phyloP scores from a whole-genome alignment of 2,888 invertebrate species.

The Agapetus fuscipes region DNA sequence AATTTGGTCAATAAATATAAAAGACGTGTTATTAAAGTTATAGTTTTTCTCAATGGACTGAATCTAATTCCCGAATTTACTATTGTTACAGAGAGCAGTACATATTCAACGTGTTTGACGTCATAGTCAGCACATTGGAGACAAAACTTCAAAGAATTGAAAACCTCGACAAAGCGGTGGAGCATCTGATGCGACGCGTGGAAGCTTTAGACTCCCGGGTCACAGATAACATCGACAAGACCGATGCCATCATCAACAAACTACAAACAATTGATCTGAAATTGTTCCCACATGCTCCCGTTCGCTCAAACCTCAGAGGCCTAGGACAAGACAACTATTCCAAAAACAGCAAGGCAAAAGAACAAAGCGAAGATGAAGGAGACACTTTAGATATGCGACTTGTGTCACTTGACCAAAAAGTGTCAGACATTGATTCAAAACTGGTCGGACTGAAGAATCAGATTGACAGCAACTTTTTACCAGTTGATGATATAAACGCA shows the following conservation, averaged over 20 bases:
- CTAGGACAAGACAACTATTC: conserved; percentile 11
- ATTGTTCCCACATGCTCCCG: conserved; percentile 51
- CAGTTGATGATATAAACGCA: conserved; percentile 74
- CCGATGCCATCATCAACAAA: conserved; percentile 72
- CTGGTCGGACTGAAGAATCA: conserved; percentile 70
- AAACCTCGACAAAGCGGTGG: conserved; percentile 79
- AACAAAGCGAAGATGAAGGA: conserved; percentile 29
- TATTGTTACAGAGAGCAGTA: conserved; percentile 73
- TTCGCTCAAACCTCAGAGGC: conserved; percentile 24
- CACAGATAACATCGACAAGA: conserved; percentile 75
- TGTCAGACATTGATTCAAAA: conserved; percentile 72
- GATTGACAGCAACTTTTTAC: conserved; percentile 71
- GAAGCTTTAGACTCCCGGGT: conserved; percentile 74
- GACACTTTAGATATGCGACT: conserved; percentile 55
- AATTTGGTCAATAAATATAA: too few relatives aligned
- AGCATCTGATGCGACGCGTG: conserved; percentile 76
- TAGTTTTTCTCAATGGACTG: too few relatives aligned
- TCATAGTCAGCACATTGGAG: conserved; percentile 80
- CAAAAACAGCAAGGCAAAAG: conserved; percentile 25
- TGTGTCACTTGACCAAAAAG: conserved; percentile 70
- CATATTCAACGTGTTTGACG: conserved; percentile 81
- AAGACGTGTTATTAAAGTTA: too few relatives aligned
- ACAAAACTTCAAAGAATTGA: conserved; percentile 81
- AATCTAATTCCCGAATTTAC: conserved; percentile 19
- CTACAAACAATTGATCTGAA: conserved; percentile 65